Evolutionary conservation across 2,888 invertebrate genomes (phyloP).

Genomic region (Caenorhabditis angaria): DNA sequence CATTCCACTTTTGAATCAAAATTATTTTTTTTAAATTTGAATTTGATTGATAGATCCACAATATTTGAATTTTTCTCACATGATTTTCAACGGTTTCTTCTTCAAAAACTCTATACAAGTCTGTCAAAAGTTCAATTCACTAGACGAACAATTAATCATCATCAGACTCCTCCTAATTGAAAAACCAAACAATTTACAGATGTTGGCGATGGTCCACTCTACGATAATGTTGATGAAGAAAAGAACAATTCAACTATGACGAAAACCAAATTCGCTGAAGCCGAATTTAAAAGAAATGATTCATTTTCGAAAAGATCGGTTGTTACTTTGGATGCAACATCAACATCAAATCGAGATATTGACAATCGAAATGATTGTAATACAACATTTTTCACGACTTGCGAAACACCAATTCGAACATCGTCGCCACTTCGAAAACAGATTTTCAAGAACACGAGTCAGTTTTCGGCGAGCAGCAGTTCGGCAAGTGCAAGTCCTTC

Average conservation of each 20-base stretch:
- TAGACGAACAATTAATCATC: background rate
- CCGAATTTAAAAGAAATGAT: conserved; percentile 18
- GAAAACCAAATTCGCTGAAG: background rate
- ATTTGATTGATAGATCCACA: too few species aligned
- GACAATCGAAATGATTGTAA: conserved; percentile 7
- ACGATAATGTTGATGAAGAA: background rate
- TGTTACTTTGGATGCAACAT: conserved; percentile 28
- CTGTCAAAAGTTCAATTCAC: too few species aligned
- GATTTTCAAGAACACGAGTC: conserved; percentile 21
- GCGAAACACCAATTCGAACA: conserved; percentile 22
- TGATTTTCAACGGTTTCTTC: too few species aligned
- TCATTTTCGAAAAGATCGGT: conserved; percentile 34
- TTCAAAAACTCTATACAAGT: too few species aligned
- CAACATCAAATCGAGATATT: too few species aligned
- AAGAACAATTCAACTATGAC: background rate
- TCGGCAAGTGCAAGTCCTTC: conserved; percentile 34
- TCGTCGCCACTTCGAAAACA: conserved; percentile 28
- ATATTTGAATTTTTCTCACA: too few species aligned
- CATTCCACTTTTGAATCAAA: too few species aligned
- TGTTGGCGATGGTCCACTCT: background rate
- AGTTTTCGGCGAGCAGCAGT: conserved; percentile 23
- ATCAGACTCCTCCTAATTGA: too few species aligned
- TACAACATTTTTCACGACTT: conserved; percentile 20
- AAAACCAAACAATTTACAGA: conserved; percentile 7
- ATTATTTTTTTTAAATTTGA: too few species aligned